Evolutionary conservation across 2,888 invertebrate genomes (phyloP).

Genomic region (Erannis defoliaria): DNA sequence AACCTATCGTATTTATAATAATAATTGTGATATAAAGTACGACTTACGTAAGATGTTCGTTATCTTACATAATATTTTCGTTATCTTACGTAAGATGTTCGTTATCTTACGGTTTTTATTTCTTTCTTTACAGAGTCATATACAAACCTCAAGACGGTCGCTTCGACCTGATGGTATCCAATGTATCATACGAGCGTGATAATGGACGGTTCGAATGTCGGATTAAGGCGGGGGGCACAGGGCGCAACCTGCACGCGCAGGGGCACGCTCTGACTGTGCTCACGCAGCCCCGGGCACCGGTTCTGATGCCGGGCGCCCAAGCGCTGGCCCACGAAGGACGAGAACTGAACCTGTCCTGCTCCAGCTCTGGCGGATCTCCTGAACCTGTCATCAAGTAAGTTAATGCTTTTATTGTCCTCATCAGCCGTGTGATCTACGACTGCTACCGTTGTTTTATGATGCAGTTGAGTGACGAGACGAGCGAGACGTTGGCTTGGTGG

Average conservation of each 20-base stretch:
- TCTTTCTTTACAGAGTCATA: conserved; percentile 88
- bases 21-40: too few relatives aligned
- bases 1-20: too few relatives aligned
- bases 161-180: conserved; percentile 95
- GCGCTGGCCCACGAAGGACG: conserved; percentile 94
- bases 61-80: too few relatives aligned
- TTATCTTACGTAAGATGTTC: neutral
- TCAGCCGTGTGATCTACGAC: neutral
- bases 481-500: too few relatives aligned
- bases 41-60: too few relatives aligned
- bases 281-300: conserved; percentile 93
- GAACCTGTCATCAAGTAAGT: conserved; percentile 93
- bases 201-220: conserved; percentile 97
- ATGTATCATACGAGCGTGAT: conserved; percentile 96
- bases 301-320: conserved; percentile 91
- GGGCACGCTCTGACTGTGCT: conserved; percentile 94
- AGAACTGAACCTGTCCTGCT: conserved; percentile 91
- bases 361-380: conserved; percentile 95
- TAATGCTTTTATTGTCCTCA: neutral
- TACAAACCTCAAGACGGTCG: conserved; percentile 93
- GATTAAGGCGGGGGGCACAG: conserved; percentile 93
- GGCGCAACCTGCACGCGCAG: conserved; percentile 94
- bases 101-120: neutral
- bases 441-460: neutral
- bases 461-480: too few relatives aligned